phyloP scores from a whole-genome alignment of 2,113 vertebrate genomes.

The Sceloporus tristichus region DNA sequence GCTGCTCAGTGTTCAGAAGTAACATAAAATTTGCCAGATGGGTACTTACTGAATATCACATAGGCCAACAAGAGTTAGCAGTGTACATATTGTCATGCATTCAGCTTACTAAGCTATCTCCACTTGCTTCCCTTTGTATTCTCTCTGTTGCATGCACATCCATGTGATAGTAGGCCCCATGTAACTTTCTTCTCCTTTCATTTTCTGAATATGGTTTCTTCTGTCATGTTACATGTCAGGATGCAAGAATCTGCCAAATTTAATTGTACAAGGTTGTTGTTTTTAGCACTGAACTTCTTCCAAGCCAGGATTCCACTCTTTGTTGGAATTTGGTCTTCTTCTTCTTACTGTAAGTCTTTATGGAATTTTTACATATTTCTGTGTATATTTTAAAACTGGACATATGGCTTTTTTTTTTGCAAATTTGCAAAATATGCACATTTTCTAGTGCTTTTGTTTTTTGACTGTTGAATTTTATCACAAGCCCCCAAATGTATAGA shows the following conservation, averaged over 20 bases:
- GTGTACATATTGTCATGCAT: background rate
- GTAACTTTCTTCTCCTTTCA: background rate
- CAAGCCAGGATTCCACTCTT: background rate
- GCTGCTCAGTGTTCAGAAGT: constrained; percentile 18
- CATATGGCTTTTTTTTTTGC: too few species aligned
- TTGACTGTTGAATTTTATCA: too few species aligned
- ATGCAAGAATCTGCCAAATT: background rate
- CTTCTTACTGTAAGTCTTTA: too few species aligned
- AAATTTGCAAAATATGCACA: too few species aligned
- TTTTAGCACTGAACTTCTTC: background rate
- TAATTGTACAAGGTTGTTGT: background rate
- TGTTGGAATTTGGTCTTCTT: background rate
- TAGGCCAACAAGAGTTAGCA: background rate
- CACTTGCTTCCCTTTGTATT: background rate
- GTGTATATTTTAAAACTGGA: too few species aligned
- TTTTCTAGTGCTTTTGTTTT: too few species aligned
- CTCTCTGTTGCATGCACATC: background rate
- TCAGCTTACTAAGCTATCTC: background rate
- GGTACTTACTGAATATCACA: background rate
- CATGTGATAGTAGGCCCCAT: background rate
- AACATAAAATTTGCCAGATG: constrained; percentile 16
- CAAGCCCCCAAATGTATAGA: too few species aligned
- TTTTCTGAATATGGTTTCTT: background rate
- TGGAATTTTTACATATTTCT: too few species aligned
- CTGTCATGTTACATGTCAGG: background rate